Conservation (phyloP, 2,797 vertebrate genomes). For the Urocyon cinereoargenteus region DNA sequence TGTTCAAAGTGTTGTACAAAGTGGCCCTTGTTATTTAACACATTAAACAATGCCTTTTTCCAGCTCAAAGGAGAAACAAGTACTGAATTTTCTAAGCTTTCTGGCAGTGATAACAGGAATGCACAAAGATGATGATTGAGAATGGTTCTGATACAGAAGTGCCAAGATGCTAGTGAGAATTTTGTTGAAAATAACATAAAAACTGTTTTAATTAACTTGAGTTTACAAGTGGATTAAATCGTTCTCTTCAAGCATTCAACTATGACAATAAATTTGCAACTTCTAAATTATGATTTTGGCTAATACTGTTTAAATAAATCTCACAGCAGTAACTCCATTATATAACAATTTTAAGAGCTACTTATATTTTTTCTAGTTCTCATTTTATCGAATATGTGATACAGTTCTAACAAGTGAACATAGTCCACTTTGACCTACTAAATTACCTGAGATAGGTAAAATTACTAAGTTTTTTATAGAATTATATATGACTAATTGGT, state of each 20-base stretch:
- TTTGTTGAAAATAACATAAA: slow-evolving; percentile 56
- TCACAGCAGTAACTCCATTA: not conserved
- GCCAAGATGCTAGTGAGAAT: not conserved
- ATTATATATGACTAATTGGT: not conserved
- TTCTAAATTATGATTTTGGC: slow-evolving; percentile 57
- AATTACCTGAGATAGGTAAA: not conserved
- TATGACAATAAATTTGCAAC: slow-evolving; percentile 63
- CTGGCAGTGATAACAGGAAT: not conserved
- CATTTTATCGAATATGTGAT: slow-evolving; percentile 18
- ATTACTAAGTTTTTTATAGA: not conserved
- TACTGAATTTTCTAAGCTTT: slow-evolving; percentile 45
- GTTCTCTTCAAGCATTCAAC: slow-evolving; percentile 51
- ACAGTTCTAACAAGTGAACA: not conserved
- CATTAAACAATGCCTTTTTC: slow-evolving; percentile 22
- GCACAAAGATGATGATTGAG: not conserved
- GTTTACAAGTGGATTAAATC: slow-evolving; percentile 58
- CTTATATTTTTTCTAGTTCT: not conserved
- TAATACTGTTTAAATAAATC: slow-evolving; percentile 59
- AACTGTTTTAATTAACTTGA: slow-evolving; percentile 71
- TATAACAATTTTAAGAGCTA: slow-evolving; percentile 12
- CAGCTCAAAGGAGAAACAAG: slow-evolving; percentile 51
- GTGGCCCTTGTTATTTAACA: slow-evolving; percentile 8
- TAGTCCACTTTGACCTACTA: not conserved
- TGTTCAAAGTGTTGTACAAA: not conserved
- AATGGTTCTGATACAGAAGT: not conserved